Percentiles rank a stretch among this genome's conserved stretches.
Conservation (phyloP, 2,113 vertebrate genomes). For the Mus pahari region DNA sequence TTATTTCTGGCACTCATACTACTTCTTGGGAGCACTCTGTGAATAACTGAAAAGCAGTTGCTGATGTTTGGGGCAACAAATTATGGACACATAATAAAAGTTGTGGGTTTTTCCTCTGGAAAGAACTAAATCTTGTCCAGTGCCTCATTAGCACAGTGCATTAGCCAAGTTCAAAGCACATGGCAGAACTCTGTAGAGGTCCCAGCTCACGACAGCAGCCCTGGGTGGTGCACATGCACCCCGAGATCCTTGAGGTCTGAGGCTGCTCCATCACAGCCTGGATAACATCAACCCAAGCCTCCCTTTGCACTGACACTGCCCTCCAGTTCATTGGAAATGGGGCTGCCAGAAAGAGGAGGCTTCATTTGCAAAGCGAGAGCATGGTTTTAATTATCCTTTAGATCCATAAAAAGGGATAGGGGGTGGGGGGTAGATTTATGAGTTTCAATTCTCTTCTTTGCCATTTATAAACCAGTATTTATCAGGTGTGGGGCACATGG, state of each 20-base stretch:
- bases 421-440: slow-evolving; percentile 76
- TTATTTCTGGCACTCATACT: not conserved
- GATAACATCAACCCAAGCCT: not conserved
- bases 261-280: not conserved
- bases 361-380: slow-evolving; percentile 70
- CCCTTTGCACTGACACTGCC: slow-evolving; percentile 55
- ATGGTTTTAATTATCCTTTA: slow-evolving; percentile 82
- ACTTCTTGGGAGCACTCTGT: not conserved
- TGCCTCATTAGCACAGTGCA: slow-evolving; percentile 6
- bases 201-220: not conserved
- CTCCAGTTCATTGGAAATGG: slow-evolving; percentile 64
- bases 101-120: not conserved
- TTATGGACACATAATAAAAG: not conserved
- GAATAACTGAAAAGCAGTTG: not conserved
- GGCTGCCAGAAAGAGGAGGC: slow-evolving; percentile 57
- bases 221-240: not conserved
- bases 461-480: slow-evolving; percentile 77
- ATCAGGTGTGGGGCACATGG: slow-evolving; percentile 84
- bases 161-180: slow-evolving; percentile 71
- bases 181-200: not conserved
- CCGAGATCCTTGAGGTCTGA: not conserved
- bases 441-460: slow-evolving; percentile 73
- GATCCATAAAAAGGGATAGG: slow-evolving; percentile 71
- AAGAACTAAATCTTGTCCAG: slow-evolving; percentile 45
- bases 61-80: not conserved